phyloP scores from a whole-genome alignment of 1,140 invertebrate genomes.

The Halotydeus destructor region DNA sequence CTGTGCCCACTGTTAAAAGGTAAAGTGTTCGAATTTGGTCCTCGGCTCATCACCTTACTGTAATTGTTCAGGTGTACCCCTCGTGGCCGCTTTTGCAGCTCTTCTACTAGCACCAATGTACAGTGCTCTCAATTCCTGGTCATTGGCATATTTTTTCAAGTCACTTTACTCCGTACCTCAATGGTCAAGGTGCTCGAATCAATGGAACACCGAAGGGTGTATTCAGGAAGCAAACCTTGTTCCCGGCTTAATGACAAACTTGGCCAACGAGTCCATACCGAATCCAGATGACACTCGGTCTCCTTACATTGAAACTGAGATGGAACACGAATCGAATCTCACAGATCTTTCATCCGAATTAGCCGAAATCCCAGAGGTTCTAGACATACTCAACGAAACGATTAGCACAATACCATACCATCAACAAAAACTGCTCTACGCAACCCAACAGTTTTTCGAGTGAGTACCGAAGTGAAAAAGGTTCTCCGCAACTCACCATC shows the following conservation, averaged over 20 bases:
- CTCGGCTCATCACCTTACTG: not conserved
- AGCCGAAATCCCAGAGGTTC: not conserved
- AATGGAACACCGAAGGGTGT: conserved; percentile 34
- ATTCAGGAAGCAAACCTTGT: conserved; percentile 6
- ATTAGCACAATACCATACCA: not conserved
- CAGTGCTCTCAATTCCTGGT: conserved; percentile 36
- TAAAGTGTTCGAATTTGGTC: conserved; percentile 23
- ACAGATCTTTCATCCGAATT: conserved; percentile 10
- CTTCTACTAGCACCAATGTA: conserved; percentile 32
- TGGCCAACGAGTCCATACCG: conserved; percentile 32
- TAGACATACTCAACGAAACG: not conserved
- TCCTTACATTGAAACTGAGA: not conserved
- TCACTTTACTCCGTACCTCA: conserved; percentile 25
- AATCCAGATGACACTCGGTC: conserved; percentile 25
- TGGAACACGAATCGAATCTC: conserved; percentile 7
- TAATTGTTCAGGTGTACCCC: conserved; percentile 19
- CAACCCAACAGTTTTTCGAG: conserved; percentile 9
- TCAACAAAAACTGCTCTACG: not conserved
- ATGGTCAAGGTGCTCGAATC: conserved; percentile 28
- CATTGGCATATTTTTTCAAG: conserved; percentile 28
- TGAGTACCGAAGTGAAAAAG: not conserved
- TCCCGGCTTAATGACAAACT: conserved; percentile 30
- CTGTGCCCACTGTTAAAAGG: conserved; percentile 36
- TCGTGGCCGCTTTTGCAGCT: conserved; percentile 21
- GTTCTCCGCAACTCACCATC: not conserved